Conservation (phyloP, 1,140 invertebrate genomes). For the Papilio dardanus region DNA sequence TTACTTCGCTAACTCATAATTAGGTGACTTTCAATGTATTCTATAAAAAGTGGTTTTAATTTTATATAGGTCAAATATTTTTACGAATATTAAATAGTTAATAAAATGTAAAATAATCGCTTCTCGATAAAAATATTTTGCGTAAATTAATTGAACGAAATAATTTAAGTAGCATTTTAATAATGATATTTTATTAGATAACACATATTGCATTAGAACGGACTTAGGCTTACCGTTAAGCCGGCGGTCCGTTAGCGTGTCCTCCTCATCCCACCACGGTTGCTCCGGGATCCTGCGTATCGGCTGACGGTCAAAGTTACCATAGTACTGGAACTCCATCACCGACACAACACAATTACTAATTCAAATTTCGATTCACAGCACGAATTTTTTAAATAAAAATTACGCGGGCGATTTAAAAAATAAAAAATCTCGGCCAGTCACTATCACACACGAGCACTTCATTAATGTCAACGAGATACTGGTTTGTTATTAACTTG, state of each 20-base stretch:
- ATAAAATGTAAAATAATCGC: too few relatives aligned
- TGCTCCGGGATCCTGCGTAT: conserved; percentile 61
- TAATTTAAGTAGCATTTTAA: neutral
- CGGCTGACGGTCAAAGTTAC: conserved; percentile 62
- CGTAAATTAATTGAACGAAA: neutral
- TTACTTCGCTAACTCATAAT: neutral
- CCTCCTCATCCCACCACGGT: conserved; percentile 77
- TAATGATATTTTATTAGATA: neutral
- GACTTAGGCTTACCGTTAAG: conserved; percentile 62
- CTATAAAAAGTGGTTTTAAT: neutral
- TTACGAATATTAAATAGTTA: too few relatives aligned
- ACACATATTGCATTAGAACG: conserved; percentile 25
- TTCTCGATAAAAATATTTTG: neutral
- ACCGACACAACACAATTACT: conserved; percentile 30
- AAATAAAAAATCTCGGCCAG: conserved; percentile 30
- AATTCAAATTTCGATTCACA: conserved; percentile 29
- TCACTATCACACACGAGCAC: conserved; percentile 55
- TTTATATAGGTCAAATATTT: neutral
- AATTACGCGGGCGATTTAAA: conserved; percentile 5
- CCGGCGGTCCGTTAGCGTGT: conserved; percentile 71
- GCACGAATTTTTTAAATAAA: conserved; percentile 36
- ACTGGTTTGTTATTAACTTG: conserved; percentile 69
- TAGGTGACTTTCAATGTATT: neutral
- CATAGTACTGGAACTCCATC: conserved; percentile 77
- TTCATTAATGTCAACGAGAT: conserved; percentile 59